A percentile compares a stretch with the other conserved stretches of the same genome.
Conservation (phyloP, 2,888 invertebrate species). For the Drosophila tanythrix region DNA sequence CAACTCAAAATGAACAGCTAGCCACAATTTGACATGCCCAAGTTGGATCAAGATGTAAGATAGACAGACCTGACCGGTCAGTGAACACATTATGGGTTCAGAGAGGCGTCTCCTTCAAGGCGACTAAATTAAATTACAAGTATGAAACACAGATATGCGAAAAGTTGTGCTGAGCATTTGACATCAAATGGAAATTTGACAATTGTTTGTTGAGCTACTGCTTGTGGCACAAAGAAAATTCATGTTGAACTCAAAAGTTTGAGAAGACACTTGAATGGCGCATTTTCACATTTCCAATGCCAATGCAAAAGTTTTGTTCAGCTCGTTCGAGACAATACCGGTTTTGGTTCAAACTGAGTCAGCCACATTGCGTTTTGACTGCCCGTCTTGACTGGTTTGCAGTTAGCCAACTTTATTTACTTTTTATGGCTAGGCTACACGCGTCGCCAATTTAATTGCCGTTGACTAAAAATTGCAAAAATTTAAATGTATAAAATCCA, state of each 20-base stretch:
- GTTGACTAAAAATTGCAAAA: constrained; percentile 67
- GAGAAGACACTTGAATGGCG: constrained; percentile 12
- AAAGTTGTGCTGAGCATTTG: constrained; percentile 54
- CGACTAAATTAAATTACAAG: not conserved
- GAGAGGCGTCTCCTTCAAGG: not conserved
- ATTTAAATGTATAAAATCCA: constrained; percentile 53
- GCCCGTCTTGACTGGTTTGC: constrained; percentile 20
- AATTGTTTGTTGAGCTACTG: constrained; percentile 40
- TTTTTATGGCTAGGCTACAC: constrained; percentile 73
- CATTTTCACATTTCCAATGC: constrained; percentile 15
- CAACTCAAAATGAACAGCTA: not conserved
- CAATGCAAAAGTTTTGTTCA: constrained; percentile 5
- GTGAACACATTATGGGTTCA: not conserved
- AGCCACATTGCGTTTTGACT: not conserved
- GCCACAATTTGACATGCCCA: not conserved
- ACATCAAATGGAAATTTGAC: constrained; percentile 62
- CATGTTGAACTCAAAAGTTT: constrained; percentile 10
- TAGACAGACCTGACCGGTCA: not conserved
- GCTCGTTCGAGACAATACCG: constrained; percentile 16
- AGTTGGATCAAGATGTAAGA: not conserved
- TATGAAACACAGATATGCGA: constrained; percentile 33
- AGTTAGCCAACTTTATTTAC: constrained; percentile 13
- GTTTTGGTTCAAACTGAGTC: constrained; percentile 27
- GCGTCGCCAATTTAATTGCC: constrained; percentile 75
- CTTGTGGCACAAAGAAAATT: constrained; percentile 22